Conservation (phyloP, 2,113 vertebrate genomes). For the Oophaga pumilio region DNA sequence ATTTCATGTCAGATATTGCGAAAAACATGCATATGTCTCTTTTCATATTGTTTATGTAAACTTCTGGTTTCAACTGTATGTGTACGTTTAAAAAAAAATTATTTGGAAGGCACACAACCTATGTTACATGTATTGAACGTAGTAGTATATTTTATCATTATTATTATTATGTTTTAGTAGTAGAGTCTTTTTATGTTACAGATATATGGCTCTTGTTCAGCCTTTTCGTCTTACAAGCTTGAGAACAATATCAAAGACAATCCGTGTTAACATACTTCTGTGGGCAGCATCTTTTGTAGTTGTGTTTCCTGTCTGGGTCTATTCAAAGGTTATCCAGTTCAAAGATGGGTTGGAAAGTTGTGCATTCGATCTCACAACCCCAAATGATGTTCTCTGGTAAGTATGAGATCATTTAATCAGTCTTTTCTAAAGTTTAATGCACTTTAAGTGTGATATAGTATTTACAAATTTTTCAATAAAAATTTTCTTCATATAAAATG, state of each 20-base stretch:
- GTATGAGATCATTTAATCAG: conserved; percentile 51
- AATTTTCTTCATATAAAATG: no score
- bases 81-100: not conserved
- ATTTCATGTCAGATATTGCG: no score
- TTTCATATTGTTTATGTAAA: no score
- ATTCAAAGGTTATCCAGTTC: conserved; percentile 73
- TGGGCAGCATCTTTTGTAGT: conserved; percentile 67
- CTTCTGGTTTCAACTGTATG: no score
- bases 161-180: not conserved
- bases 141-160: not conserved
- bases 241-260: conserved; percentile 68
- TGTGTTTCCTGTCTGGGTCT: conserved; percentile 66
- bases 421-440: not conserved
- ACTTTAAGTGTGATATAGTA: not conserved
- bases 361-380: conserved; percentile 70
- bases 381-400: conserved; percentile 67
- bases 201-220: conserved; percentile 70
- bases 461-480: no score
- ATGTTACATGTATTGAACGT: not conserved
- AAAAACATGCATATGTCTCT: no score
- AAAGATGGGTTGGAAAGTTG: conserved; percentile 71
- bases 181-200: conserved; percentile 57
- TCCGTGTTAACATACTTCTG: conserved; percentile 68
- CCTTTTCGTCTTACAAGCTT: conserved; percentile 68
- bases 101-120: not conserved